Percentiles rank a stretch among this genome's conserved stretches.
Conservation (phyloP, 2,888 invertebrate species). For the Sthenelais limicola region DNA sequence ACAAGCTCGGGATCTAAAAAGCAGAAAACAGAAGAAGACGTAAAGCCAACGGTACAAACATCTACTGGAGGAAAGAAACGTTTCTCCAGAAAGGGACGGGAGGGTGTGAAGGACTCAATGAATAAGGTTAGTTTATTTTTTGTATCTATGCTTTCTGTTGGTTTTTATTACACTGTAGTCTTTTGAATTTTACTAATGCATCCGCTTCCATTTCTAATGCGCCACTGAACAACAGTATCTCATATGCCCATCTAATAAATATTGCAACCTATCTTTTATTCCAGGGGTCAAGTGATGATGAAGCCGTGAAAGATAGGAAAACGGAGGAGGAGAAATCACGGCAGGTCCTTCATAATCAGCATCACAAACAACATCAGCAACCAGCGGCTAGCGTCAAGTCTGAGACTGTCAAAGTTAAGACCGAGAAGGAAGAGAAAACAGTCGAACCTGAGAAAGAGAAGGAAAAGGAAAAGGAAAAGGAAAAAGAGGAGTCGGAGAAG, state of each 20-base stretch:
- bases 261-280: no score
- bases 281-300: conserved; percentile 31
- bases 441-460: conserved; percentile 46
- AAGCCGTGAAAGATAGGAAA: conserved; percentile 32
- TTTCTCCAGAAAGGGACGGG: conserved; percentile 37
- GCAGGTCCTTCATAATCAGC: conserved; percentile 32
- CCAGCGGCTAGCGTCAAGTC: conserved; percentile 4
- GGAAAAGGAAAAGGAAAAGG: conserved; percentile 61
- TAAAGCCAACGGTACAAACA: conserved; percentile 45
- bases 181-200: no score
- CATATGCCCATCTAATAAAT: no score
- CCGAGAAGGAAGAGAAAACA: conserved; percentile 47
- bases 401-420: conserved; percentile 3
- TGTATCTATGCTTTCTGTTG: no score
- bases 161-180: no score
- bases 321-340: conserved; percentile 27
- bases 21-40: conserved; percentile 14
- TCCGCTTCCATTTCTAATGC: no score
- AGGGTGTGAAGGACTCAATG: conserved; percentile 27
- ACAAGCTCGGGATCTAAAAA: conserved; percentile 22
- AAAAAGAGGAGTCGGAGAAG: conserved; percentile 74
- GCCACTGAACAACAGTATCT: no score
- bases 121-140: conserved; percentile 26
- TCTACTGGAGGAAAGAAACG: conserved; percentile 23
- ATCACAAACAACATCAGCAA: conserved; percentile 24